Evolutionary conservation across 1,140 invertebrate species (phyloP).

Genomic region (Cyclargus thomasi): DNA sequence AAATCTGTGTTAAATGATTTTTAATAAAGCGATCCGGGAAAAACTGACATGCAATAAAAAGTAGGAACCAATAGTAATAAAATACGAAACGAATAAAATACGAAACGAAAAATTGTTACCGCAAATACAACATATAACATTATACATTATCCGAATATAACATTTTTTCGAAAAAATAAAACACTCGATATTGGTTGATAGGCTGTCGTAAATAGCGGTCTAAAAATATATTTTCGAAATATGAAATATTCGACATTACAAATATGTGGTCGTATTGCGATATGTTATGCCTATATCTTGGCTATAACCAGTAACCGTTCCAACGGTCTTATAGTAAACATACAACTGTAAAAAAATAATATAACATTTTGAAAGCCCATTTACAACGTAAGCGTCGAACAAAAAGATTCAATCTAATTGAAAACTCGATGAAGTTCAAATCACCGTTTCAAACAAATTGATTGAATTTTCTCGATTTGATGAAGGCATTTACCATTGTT

Average conservation of each 20-base stretch:
- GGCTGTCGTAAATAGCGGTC: too few relatives aligned
- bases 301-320: too few relatives aligned
- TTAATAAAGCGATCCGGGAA: background rate
- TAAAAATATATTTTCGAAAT: too few relatives aligned
- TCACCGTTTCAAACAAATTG: background rate
- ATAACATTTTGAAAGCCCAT: too few relatives aligned
- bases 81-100: background rate
- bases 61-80: background rate
- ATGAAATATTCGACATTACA: too few relatives aligned
- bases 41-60: background rate
- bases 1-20: background rate
- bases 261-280: too few relatives aligned
- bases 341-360: too few relatives aligned
- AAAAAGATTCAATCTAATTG: background rate
- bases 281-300: too few relatives aligned
- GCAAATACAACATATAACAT: background rate
- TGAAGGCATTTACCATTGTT: conserved; percentile 30
- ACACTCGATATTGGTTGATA: too few relatives aligned
- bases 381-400: background rate
- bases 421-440: background rate
- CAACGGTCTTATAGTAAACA: too few relatives aligned
- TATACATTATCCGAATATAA: too few relatives aligned
- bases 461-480: background rate
- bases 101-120: background rate
- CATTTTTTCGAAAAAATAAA: too few relatives aligned